These are phyloP conservation scores for Eupithecia pulchellata DNA, from an alignment of 2,888 invertebrate genomes.

Conservation along the genomic window DNA sequence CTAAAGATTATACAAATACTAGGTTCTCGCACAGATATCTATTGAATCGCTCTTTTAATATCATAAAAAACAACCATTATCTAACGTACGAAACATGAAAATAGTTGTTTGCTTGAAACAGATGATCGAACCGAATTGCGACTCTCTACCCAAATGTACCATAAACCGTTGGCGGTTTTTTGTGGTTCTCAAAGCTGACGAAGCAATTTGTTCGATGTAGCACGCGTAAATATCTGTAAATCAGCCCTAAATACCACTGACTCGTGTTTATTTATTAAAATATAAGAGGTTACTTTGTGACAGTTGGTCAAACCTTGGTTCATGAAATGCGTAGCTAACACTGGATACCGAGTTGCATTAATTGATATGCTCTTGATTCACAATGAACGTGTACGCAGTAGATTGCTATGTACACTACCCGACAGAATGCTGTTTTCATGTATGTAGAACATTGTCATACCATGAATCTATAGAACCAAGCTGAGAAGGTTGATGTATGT, in stretches of 20 bases:
- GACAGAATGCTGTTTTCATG: not conserved
- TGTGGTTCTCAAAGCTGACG: constrained; percentile 56
- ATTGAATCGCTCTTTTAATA: constrained; percentile 58
- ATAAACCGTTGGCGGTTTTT: constrained; percentile 58
- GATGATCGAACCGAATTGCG: constrained; percentile 56
- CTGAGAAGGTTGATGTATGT: too few species aligned
- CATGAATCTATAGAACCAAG: not conserved
- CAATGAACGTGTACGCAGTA: not conserved
- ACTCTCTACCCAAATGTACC: constrained; percentile 29
- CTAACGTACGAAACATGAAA: constrained; percentile 50
- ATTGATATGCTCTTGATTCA: constrained; percentile 15
- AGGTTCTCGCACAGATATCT: constrained; percentile 59
- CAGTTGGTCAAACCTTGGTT: constrained; percentile 49
- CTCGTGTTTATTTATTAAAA: constrained; percentile 44
- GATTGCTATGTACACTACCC: not conserved
- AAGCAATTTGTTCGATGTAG: constrained; percentile 53
- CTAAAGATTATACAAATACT: constrained; percentile 61
- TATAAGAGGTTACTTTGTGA: constrained; percentile 58
- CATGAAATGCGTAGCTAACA: constrained; percentile 29
- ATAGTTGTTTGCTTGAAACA: constrained; percentile 55
- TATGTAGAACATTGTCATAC: not conserved
- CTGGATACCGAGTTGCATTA: constrained; percentile 29
- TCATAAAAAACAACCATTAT: constrained; percentile 40
- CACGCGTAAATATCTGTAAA: constrained; percentile 24
- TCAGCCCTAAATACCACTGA: constrained; percentile 19